These are phyloP conservation scores for Procambarus clarkii DNA, from an alignment of 1,140 invertebrate genomes.

Conservation along the genomic window DNA sequence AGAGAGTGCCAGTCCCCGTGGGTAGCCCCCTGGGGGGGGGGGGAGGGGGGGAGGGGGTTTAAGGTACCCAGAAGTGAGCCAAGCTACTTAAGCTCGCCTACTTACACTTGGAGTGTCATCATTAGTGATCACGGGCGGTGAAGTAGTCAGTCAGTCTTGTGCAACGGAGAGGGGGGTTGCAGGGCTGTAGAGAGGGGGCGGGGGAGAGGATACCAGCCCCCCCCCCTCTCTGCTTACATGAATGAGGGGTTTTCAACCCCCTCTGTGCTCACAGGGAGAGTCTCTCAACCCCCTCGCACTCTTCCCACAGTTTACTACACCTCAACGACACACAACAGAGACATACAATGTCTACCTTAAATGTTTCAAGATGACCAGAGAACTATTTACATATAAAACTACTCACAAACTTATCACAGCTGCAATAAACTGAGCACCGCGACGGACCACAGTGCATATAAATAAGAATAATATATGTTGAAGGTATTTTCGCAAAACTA, in stretches of 20 bases:
- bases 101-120: background rate
- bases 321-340: background rate
- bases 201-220: background rate
- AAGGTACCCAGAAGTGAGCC: background rate
- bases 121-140: background rate
- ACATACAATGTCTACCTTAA: background rate
- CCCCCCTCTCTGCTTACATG: background rate
- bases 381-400: conserved; percentile 22
- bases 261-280: too few species aligned
- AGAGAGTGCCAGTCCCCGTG: background rate
- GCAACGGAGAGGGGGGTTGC: background rate
- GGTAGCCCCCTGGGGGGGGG: background rate
- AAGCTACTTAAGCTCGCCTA: background rate
- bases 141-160: background rate
- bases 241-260: too few species aligned
- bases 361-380: background rate
- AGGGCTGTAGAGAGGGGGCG: background rate
- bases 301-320: too few species aligned
- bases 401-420: conserved; percentile 55
- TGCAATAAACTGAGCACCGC: conserved; percentile 44
- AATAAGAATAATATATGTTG: conserved; percentile 40
- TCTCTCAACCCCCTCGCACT: too few species aligned
- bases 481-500: conserved; percentile 26
- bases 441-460: conserved; percentile 30
- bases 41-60: too few species aligned